Base-by-base conservation (phyloP, 1,140 invertebrate species). In the Drosophila busckii region DNA sequence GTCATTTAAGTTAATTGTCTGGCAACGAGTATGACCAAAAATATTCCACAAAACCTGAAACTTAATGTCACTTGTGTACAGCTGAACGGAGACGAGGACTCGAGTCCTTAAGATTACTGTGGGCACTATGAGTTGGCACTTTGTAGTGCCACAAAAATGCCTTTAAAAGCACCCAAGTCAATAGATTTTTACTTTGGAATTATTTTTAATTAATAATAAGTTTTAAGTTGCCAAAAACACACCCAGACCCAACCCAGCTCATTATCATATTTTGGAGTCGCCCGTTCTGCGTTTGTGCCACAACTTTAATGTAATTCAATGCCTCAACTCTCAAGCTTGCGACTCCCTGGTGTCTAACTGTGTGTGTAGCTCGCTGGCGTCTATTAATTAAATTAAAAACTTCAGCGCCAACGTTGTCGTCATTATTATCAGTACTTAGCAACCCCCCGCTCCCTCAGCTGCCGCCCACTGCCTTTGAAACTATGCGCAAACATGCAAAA, bases 1-100 rank as follows among this genome's bases (percentile, higher is more conserved):
- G 62, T 55, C 71, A 78, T 78, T 80, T 71, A 78, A 78, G 71
- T 78, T 78, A 78, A 78, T 78, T 78, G 71, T 80, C 55, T 71
- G 50, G 46, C 32, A 17, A 26, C 31, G 25, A 59, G 50, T n/a
- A n/a, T n/a, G n/a, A n/a, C n/a, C n/a, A n/a, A 38, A 41, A 53
- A 35, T 53, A 40, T 6, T 13, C 10, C 25, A 28, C 23, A 16
- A 17, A n/a, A n/a, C n/a, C n/a, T n/a, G n/a, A n/a, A n/a, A n/a
- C n/a, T n/a, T n/a, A n/a, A n/a, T n/a, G n/a, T n/a, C n/a, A n/a
- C n/a, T n/a, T n/a, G n/a, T n/a, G n/a, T n/a, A n/a, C n/a, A n/a
- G n/a, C n/a, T n/a, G n/a, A n/a, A n/a, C n/a, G n/a, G n/a, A n/a
- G n/a, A n/a, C n/a, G n/a, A n/a, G n/a, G n/a, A n/a, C n/a, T n/a